These are phyloP conservation scores for Macquaria australasica DNA, from an alignment of 2,113 vertebrate genomes.

Conservation along the genomic window DNA sequence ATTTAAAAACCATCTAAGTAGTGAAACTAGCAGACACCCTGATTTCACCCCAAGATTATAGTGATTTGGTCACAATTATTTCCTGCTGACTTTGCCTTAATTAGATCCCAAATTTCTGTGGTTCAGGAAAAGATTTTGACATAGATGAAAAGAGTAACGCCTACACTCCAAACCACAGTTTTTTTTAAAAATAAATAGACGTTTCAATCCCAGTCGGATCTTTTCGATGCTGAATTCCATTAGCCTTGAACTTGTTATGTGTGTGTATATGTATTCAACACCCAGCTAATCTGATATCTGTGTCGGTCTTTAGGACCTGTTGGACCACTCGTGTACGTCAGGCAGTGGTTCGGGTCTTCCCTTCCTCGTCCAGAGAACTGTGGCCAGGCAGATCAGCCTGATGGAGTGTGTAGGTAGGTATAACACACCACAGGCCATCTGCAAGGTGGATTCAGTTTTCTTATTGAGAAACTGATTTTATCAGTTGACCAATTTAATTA, in stretches of 20 bases:
- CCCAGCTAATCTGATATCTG: slow-evolving; percentile 22
- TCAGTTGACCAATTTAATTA: slow-evolving; percentile 2
- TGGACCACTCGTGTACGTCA: slow-evolving; percentile 98
- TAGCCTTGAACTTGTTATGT: background rate
- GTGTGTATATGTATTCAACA: background rate
- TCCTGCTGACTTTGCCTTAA: background rate
- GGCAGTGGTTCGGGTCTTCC: slow-evolving; percentile 98
- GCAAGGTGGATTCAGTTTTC: background rate
- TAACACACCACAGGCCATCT: background rate
- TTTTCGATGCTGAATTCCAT: background rate
- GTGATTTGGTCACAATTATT: background rate
- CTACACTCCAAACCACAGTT: background rate
- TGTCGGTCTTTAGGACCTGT: slow-evolving; percentile 87
- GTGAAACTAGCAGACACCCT: background rate
- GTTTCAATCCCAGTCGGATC: background rate
- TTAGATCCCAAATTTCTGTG: background rate
- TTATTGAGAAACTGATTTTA: background rate
- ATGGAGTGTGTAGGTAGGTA: slow-evolving; percentile 95
- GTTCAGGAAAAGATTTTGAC: background rate
- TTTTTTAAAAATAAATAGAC: background rate
- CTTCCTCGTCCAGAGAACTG: slow-evolving; percentile 97
- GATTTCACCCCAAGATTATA: background rate
- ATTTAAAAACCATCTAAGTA: background rate
- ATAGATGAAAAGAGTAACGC: background rate
- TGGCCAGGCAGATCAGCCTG: slow-evolving; percentile 97